A percentile compares a stretch with the other conserved stretches of the same genome.
These are phyloP conservation scores for Sitobion miscanthi DNA, from an alignment of 1,140 invertebrate species.

Conservation along the genomic window DNA sequence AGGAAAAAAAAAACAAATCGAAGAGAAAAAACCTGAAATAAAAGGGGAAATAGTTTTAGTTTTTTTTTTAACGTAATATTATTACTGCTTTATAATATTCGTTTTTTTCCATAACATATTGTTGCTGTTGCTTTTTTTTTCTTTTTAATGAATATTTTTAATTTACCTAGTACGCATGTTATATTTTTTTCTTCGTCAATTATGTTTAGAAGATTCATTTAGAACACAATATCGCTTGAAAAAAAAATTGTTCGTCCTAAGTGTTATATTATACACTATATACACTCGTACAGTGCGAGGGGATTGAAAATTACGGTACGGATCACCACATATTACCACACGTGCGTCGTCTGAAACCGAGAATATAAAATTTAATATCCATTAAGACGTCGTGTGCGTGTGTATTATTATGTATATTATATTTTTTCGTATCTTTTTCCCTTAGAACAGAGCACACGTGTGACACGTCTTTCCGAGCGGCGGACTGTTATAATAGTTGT, in stretches of 20 bases:
- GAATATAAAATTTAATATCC: constrained; percentile 36
- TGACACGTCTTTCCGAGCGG: not conserved
- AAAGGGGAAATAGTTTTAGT: not conserved
- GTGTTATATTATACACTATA: not conserved
- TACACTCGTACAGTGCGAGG: not conserved
- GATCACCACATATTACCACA: not conserved
- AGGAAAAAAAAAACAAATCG: not conserved
- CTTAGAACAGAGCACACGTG: not conserved
- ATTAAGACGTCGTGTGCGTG: not conserved
- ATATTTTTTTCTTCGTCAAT: not conserved
- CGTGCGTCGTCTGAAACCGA: not conserved
- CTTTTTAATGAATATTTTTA: not conserved
- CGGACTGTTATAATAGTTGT: not conserved
- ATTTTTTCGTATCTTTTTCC: not conserved
- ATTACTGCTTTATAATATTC: not conserved
- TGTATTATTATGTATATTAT: not conserved
- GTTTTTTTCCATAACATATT: not conserved
- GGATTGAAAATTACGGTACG: not conserved
- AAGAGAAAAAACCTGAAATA: too few species aligned
- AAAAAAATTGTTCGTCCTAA: not conserved
- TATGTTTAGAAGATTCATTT: not conserved
- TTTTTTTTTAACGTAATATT: not conserved
- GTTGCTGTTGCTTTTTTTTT: not conserved
- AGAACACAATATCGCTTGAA: not conserved
- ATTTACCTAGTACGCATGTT: not conserved